A percentile compares a stretch with the other conserved stretches of the same genome.
Evolutionary conservation across 2,797 vertebrate species (phyloP).

Genomic region (Phyllotis vaccarum): DNA sequence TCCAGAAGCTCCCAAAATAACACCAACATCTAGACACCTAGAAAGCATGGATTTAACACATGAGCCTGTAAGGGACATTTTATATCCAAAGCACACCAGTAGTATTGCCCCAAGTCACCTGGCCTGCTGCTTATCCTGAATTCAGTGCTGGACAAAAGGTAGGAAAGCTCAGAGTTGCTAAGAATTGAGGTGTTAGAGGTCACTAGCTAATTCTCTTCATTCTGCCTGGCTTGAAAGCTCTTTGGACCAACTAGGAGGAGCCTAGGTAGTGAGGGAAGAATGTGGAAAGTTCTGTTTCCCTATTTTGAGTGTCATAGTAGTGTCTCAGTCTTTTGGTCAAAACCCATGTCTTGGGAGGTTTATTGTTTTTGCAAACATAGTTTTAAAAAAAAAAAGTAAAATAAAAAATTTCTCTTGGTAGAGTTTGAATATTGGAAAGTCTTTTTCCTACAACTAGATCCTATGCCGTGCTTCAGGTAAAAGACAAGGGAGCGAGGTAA

Average conservation of each 20-base stretch:
- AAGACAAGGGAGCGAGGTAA: not conserved
- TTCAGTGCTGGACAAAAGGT: not conserved
- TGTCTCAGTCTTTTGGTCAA: not conserved
- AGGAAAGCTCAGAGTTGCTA: not conserved
- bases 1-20: not conserved
- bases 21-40: not conserved
- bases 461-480: not conserved
- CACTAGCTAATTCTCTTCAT: not conserved
- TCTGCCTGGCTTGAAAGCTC: not conserved
- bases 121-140: not conserved
- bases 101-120: not conserved
- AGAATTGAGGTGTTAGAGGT: not conserved
- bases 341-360: not conserved
- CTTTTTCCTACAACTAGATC: not conserved
- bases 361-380: not conserved
- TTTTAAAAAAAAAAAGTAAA: not conserved
- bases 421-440: slow-evolving; percentile 26
- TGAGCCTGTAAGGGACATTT: not conserved
- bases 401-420: not conserved
- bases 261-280: not conserved
- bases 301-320: not conserved
- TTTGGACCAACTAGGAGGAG: not conserved
- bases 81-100: not conserved
- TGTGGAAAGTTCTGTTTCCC: not conserved
- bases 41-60: not conserved